Evolutionary conservation across 2,113 vertebrate genomes (phyloP).

Genomic region (Grantiella picta): DNA sequence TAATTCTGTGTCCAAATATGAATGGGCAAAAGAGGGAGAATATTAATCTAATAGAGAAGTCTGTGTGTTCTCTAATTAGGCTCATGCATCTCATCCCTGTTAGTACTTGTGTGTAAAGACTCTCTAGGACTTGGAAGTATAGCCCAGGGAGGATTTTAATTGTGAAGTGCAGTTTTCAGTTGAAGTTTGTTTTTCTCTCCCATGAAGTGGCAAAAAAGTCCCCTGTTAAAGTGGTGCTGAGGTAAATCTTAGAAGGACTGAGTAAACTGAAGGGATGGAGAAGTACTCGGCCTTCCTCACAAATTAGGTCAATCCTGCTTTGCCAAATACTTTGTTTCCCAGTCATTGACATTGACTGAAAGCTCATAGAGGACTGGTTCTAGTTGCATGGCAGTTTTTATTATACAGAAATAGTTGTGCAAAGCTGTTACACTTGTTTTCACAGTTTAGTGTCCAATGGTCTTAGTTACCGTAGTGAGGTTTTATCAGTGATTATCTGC

Average conservation of each 20-base stretch:
- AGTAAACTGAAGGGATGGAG: neutral
- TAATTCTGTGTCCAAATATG: neutral
- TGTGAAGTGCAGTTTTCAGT: neutral
- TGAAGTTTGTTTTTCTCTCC: neutral
- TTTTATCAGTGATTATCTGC: neutral
- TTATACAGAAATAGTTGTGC: neutral
- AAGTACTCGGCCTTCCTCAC: neutral
- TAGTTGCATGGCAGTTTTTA: neutral
- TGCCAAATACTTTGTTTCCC: neutral
- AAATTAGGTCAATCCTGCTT: neutral
- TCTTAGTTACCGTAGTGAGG: accelerated
- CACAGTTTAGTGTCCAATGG: neutral
- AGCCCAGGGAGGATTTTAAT: neutral
- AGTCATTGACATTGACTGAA: neutral
- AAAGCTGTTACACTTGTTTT: neutral
- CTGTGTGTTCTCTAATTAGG: conserved; percentile 19
- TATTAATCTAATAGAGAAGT: conserved; percentile 18
- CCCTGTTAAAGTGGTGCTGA: neutral
- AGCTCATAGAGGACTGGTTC: neutral
- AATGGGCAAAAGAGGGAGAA: neutral
- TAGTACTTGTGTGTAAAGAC: neutral
- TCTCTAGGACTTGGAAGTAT: neutral
- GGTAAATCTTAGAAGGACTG: neutral
- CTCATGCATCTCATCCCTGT: neutral
- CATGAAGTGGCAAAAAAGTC: neutral